Evolutionary conservation across 2,113 vertebrate genomes (phyloP).

Genomic region (Panthera tigris): DNA sequence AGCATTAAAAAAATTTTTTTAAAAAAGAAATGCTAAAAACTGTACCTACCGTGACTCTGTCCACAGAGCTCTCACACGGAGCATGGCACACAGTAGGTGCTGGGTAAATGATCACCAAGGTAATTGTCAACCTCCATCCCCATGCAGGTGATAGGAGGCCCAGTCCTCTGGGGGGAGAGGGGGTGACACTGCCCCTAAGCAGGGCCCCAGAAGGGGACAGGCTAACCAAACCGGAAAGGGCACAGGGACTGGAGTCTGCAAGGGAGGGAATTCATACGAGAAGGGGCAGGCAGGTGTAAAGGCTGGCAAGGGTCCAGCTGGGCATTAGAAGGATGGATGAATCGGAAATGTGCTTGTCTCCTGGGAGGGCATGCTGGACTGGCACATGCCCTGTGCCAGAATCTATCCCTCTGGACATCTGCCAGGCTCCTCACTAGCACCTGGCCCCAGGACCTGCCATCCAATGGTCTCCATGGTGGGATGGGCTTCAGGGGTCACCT

Average conservation of each 20-base stretch:
- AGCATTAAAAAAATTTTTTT: too few relatives aligned
- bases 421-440: neutral
- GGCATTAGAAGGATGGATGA: neutral
- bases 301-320: neutral
- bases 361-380: neutral
- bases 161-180: neutral
- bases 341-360: neutral
- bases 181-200: neutral
- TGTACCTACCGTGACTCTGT: rapidly evolving
- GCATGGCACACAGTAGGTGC: neutral
- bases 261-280: neutral
- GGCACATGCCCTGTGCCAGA: neutral
- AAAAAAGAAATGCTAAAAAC: too few relatives aligned
- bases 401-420: neutral
- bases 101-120: neutral
- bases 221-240: neutral
- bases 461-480: neutral
- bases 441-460: neutral
- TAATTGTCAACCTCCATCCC: neutral
- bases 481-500: neutral
- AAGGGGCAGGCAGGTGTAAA: neutral
- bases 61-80: neutral
- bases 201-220: neutral
- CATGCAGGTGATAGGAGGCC: neutral
- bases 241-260: neutral